Conservation (phyloP, 2,888 invertebrate species). For the Anorthoa munda region DNA sequence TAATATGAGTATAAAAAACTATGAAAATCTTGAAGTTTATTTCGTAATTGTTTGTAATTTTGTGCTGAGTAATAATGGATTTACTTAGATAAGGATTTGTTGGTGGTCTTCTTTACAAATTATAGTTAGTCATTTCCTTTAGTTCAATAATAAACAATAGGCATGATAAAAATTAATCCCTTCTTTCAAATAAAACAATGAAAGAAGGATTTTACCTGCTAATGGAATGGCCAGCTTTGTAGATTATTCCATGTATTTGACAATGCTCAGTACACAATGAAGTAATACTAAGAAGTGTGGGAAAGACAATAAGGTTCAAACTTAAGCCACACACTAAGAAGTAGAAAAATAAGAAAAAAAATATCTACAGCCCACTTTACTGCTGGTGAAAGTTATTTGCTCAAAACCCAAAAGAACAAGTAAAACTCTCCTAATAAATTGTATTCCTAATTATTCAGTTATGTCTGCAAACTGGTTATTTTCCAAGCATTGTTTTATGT, state of each 20-base stretch:
- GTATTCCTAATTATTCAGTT: constrained; percentile 38
- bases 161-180: neutral
- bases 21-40: constrained; percentile 2
- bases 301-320: constrained; percentile 48
- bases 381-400: constrained; percentile 52
- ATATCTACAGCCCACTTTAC: constrained; percentile 37
- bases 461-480: constrained; percentile 20
- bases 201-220: neutral
- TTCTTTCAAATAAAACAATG: neutral
- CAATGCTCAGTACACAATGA: constrained; percentile 44
- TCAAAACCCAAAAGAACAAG: constrained; percentile 45
- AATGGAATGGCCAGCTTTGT: constrained; percentile 37
- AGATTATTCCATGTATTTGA: constrained; percentile 43
- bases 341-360: constrained; percentile 27
- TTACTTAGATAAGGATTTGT: constrained; percentile 20
- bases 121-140: neutral
- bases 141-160: neutral
- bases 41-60: neutral
- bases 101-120: neutral
- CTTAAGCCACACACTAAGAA: constrained; percentile 23
- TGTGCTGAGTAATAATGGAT: neutral
- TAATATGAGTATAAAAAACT: neutral
- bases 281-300: constrained; percentile 45
- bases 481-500: constrained; percentile 33
- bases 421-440: constrained; percentile 32